phyloP scores from a whole-genome alignment of 2,797 vertebrate species.

The Labeo calbasu region DNA sequence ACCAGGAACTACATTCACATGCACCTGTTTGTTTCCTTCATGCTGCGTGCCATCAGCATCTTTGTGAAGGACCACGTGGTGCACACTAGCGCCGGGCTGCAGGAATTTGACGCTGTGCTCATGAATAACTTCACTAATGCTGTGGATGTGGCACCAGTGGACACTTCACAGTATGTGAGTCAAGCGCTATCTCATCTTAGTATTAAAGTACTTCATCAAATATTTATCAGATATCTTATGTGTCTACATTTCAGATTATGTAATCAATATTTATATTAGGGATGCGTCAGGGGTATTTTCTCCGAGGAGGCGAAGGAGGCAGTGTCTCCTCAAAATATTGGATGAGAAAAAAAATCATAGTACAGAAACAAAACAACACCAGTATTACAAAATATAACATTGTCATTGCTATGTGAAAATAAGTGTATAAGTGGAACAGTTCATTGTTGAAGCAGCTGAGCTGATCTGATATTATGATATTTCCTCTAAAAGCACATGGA shows the following conservation, averaged over 20 bases:
- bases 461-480: too few species aligned
- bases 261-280: neutral
- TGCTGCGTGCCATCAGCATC: slow-evolving; percentile 86
- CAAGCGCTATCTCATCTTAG: neutral
- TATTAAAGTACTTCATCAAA: neutral
- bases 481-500: too few species aligned
- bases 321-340: too few species aligned
- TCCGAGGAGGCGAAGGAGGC: too few species aligned
- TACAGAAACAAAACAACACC: too few species aligned
- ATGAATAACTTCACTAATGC: slow-evolving; percentile 75
- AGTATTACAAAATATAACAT: too few species aligned
- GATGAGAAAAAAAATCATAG: too few species aligned
- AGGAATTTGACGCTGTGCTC: slow-evolving; percentile 80
- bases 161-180: slow-evolving; percentile 89
- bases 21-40: slow-evolving; percentile 91
- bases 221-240: neutral
- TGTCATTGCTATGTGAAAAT: too few species aligned
- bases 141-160: slow-evolving; percentile 72
- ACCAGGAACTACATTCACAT: slow-evolving; percentile 92
- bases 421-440: too few species aligned
- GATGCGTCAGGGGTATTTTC: neutral
- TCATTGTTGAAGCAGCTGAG: too few species aligned
- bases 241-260: neutral
- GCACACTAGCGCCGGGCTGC: slow-evolving; percentile 74
- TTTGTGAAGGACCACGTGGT: slow-evolving; percentile 87